Evolutionary conservation across 2,113 vertebrate species (phyloP).

Genomic region (Neolamprologus caudopunctatus): DNA sequence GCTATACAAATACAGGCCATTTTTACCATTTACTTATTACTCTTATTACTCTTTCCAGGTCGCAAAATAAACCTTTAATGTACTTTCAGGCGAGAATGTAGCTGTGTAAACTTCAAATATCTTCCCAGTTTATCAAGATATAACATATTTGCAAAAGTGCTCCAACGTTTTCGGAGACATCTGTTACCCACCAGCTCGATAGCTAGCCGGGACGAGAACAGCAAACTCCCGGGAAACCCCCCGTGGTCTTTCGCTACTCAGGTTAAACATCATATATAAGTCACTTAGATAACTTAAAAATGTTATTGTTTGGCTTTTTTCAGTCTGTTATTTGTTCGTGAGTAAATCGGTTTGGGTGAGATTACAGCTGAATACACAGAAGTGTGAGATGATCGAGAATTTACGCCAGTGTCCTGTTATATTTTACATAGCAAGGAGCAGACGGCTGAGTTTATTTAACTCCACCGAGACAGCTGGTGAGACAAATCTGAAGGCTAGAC

Average conservation of each 20-base stretch:
- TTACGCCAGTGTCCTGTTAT: not conserved
- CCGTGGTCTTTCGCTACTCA: not conserved
- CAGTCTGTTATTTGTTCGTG: not conserved
- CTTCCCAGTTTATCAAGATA: not conserved
- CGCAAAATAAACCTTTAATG: not conserved
- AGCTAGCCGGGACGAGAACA: not conserved
- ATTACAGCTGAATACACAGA: not conserved
- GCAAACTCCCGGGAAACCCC: not conserved
- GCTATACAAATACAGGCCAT: no score
- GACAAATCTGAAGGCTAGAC: no score
- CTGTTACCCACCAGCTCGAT: not conserved
- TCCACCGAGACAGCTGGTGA: not conserved
- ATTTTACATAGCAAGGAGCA: not conserved
- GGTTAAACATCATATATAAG: not conserved
- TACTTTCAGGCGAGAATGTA: not conserved
- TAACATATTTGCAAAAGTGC: not conserved
- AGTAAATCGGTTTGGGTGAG: not conserved
- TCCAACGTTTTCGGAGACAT: not conserved
- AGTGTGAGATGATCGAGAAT: not conserved
- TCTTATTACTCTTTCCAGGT: not conserved
- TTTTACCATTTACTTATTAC: not conserved
- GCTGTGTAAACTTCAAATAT: not conserved
- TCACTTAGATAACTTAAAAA: not conserved
- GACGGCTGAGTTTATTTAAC: not conserved
- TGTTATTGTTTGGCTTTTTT: not conserved